A percentile compares a stretch with the other conserved stretches of the same genome.
These are phyloP conservation scores for Terrapene triunguis DNA, from an alignment of 2,113 vertebrate species.

Conservation along the genomic window DNA sequence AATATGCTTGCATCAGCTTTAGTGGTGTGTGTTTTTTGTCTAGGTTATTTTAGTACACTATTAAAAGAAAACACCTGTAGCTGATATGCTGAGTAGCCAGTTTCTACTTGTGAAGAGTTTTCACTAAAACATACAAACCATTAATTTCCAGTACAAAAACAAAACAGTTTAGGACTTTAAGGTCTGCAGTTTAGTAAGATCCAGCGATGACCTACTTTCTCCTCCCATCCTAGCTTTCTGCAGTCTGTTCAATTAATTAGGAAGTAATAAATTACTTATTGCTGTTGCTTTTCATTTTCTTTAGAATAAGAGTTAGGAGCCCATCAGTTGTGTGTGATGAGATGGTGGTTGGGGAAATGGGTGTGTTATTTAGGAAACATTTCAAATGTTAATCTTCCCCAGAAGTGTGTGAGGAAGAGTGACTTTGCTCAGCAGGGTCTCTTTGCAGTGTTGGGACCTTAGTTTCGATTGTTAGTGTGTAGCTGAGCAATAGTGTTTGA, in stretches of 20 bases:
- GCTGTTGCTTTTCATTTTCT: not conserved
- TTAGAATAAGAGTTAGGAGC: not conserved
- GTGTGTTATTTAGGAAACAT: not conserved
- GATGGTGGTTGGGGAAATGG: fast-evolving
- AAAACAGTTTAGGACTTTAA: not conserved
- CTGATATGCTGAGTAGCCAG: not conserved
- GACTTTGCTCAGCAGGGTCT: not conserved
- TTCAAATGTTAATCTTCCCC: fast-evolving
- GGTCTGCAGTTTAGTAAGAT: not conserved
- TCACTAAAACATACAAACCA: not conserved
- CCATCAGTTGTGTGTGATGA: not conserved
- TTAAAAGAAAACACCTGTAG: not conserved
- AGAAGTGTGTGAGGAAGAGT: not conserved
- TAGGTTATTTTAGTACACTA: not conserved
- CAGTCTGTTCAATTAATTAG: not conserved
- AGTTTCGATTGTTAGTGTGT: fast-evolving
- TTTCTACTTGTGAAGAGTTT: not conserved
- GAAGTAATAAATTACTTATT: fast-evolving
- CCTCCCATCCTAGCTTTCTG: fast-evolving
- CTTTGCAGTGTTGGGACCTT: fast-evolving
- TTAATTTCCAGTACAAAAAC: not conserved
- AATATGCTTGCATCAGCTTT: not conserved
- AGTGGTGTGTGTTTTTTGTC: not conserved
- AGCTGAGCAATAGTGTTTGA: fast-evolving
- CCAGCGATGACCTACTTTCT: not conserved